These are phyloP conservation scores for Coryphaenoides rupestris DNA, from an alignment of 2,113 vertebrate species.

Conservation along the genomic window DNA sequence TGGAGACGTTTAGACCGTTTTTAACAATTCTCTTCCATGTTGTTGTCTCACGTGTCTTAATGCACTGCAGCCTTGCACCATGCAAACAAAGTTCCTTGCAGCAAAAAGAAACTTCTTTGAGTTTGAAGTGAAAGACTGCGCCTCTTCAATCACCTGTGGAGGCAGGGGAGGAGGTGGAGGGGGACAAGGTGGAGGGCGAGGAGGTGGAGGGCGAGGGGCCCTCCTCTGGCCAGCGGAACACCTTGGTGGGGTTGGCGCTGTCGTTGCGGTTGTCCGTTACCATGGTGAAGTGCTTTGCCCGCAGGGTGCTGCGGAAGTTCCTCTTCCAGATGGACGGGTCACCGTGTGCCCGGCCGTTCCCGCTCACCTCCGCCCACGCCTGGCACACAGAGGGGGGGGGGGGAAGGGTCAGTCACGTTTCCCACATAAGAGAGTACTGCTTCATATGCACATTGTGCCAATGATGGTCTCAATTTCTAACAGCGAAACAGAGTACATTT, in stretches of 20 bases:
- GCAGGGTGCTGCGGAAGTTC: slow-evolving; percentile 86
- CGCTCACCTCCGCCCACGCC: slow-evolving; percentile 82
- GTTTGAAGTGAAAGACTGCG: too few species aligned
- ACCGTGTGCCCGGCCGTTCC: slow-evolving; percentile 49
- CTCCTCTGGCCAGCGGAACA: slow-evolving; percentile 68
- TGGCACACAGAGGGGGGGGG: slow-evolving; percentile 21
- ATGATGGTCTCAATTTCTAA: too few species aligned
- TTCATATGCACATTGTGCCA: too few species aligned
- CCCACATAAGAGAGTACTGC: too few species aligned
- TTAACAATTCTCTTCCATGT: too few species aligned
- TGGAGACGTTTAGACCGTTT: too few species aligned
- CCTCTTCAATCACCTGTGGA: slow-evolving; percentile 47
- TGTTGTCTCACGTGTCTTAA: too few species aligned
- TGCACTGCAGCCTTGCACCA: neutral
- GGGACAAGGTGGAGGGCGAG: too few species aligned
- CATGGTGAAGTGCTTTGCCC: slow-evolving; percentile 70
- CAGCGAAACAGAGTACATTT: too few species aligned
- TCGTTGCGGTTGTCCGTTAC: slow-evolving; percentile 75
- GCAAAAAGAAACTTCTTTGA: neutral
- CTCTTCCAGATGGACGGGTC: slow-evolving; percentile 84
- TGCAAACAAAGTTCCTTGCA: neutral
- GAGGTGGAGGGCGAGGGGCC: slow-evolving; percentile 17
- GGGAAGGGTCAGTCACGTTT: too few species aligned
- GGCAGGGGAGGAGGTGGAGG: too few species aligned
- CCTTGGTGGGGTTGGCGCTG: slow-evolving; percentile 76